These are phyloP conservation scores for Poecilus cupreus DNA, from an alignment of 2,888 invertebrate genomes.

Conservation along the genomic window DNA sequence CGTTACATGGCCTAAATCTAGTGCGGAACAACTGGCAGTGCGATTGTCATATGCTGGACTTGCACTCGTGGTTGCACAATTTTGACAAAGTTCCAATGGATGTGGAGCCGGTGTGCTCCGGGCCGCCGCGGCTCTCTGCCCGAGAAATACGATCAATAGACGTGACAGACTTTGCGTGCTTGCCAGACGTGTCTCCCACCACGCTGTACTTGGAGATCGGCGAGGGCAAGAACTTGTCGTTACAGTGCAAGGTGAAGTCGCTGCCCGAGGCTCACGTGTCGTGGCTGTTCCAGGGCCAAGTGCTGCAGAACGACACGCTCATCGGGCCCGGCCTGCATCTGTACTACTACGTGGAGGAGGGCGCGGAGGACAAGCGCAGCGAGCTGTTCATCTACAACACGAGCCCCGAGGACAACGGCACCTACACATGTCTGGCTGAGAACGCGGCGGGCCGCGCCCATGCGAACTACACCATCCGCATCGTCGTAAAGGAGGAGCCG, in stretches of 20 bases:
- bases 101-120: constrained; percentile 85
- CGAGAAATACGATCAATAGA: constrained; percentile 81
- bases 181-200: constrained; percentile 86
- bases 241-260: constrained; percentile 87
- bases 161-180: constrained; percentile 84
- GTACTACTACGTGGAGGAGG: constrained; percentile 83
- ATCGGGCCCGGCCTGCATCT: constrained; percentile 81
- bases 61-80: constrained; percentile 86
- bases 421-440: constrained; percentile 89
- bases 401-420: constrained; percentile 87
- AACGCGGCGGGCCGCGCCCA: constrained; percentile 88
- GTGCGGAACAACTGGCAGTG: constrained; percentile 93
- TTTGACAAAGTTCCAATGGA: constrained; percentile 84
- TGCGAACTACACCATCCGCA: constrained; percentile 87
- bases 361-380: constrained; percentile 84
- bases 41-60: constrained; percentile 86
- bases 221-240: constrained; percentile 87
- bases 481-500: constrained; percentile 84
- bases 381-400: constrained; percentile 87
- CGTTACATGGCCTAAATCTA: constrained; percentile 85
- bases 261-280: constrained; percentile 87
- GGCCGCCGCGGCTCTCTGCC: constrained; percentile 81
- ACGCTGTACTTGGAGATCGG: constrained; percentile 85
- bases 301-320: constrained; percentile 84
- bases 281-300: constrained; percentile 89